Evolutionary conservation across 2,888 invertebrate species (phyloP).

Genomic region (Acronicta psi): DNA sequence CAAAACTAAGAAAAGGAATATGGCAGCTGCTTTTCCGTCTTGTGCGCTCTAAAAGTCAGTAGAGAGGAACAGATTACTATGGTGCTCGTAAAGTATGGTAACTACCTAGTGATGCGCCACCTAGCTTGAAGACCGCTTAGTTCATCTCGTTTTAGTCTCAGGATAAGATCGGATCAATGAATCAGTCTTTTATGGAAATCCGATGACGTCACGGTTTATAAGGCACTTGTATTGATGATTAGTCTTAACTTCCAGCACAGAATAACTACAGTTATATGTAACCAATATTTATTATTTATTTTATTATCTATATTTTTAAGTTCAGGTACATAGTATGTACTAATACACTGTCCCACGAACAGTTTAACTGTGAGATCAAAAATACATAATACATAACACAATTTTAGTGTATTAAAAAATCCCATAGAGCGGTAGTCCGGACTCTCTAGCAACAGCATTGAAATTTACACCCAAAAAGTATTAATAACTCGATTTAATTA

Average conservation of each 20-base stretch:
- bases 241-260: too few species aligned
- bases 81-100: conserved; percentile 16
- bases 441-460: too few species aligned
- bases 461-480: not conserved
- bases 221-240: too few species aligned
- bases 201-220: not conserved
- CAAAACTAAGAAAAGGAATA: conserved; percentile 2
- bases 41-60: conserved; percentile 20
- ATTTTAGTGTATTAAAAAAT: too few species aligned
- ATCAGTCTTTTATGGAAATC: not conserved
- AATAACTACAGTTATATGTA: too few species aligned
- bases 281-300: too few species aligned
- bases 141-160: not conserved
- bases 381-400: too few species aligned
- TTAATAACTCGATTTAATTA: conserved; percentile 20
- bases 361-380: too few species aligned
- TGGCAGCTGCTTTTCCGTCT: conserved; percentile 7
- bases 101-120: not conserved
- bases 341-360: too few species aligned
- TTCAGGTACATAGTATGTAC: too few species aligned
- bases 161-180: not conserved
- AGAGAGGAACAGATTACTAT: conserved; percentile 18
- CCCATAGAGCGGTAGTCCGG: too few species aligned
- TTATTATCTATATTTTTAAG: too few species aligned
- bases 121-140: conserved; percentile 6